phyloP scores from a whole-genome alignment of 37 sponge, comb jelly and placozoan genomes.

The Axinella damicornis region DNA sequence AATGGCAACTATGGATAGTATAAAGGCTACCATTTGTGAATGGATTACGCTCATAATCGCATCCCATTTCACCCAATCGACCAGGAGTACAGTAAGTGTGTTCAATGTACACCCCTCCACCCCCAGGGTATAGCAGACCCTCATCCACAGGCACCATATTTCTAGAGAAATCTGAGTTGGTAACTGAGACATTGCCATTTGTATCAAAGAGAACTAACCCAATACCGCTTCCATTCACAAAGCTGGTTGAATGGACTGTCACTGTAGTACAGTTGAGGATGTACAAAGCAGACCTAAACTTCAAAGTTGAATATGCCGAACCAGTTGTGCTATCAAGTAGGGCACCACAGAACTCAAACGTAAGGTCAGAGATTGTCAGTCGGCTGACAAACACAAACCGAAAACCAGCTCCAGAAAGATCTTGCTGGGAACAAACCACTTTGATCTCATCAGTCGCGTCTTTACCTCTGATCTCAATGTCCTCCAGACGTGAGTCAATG shows the following conservation, averaged over 20 bases:
- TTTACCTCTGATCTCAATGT: too few relatives aligned
- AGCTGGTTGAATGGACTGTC: not conserved
- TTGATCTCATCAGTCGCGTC: too few relatives aligned
- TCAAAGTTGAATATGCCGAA: not conserved
- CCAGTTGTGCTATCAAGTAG: not conserved
- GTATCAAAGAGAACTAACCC: constrained; percentile 26
- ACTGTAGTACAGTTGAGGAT: constrained; percentile 11
- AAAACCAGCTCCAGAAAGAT: too few relatives aligned
- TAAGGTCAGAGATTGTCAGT: too few relatives aligned
- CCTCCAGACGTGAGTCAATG: too few relatives aligned
- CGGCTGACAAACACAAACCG: too few relatives aligned
- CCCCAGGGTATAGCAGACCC: not conserved
- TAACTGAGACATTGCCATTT: not conserved
- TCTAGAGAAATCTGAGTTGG: not conserved
- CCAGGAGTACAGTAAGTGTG: constrained; percentile 16
- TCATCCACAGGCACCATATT: not conserved
- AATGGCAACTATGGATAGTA: not conserved
- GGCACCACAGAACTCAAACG: not conserved
- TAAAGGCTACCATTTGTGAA: not conserved
- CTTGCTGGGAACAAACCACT: too few relatives aligned
- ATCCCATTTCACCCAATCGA: not conserved
- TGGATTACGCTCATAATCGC: not conserved
- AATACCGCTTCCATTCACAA: not conserved
- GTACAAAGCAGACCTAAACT: constrained; percentile 24
- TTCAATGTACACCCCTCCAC: constrained; percentile 33